These are phyloP conservation scores for Taxidea taxus DNA, from an alignment of 2,113 vertebrate species.

Conservation along the genomic window DNA sequence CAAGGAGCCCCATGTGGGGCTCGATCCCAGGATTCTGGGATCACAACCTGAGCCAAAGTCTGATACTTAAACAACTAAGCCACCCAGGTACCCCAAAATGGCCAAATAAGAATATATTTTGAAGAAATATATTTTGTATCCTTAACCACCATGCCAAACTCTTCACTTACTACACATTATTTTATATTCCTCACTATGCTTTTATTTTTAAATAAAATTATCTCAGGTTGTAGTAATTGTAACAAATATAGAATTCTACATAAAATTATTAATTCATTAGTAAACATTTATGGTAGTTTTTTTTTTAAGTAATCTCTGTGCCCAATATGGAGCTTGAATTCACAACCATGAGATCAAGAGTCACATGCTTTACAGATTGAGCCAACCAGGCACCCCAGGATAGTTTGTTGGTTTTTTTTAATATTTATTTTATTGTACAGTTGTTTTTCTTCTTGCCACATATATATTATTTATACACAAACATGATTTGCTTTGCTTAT, in stretches of 20 bases:
- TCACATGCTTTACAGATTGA: neutral
- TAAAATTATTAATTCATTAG: conserved; percentile 12
- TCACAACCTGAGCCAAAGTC: neutral
- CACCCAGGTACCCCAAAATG: neutral
- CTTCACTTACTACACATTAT: neutral
- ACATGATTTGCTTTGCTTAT: neutral
- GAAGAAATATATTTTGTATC: conserved; percentile 34
- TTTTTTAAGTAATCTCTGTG: neutral
- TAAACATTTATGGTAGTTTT: neutral
- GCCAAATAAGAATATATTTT: neutral
- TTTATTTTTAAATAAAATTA: neutral
- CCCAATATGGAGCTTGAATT: neutral
- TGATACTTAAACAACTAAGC: neutral
- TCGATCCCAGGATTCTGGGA: neutral
- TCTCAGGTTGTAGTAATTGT: neutral
- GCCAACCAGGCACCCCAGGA: neutral
- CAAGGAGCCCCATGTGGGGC: neutral
- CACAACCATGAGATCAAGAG: neutral
- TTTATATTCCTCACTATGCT: neutral
- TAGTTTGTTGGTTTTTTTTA: neutral
- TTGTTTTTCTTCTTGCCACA: neutral
- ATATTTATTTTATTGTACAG: neutral
- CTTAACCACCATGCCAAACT: neutral
- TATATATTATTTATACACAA: neutral
- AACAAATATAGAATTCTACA: neutral